Evolutionary conservation across 1,140 invertebrate genomes (phyloP).

Genomic region (Macrocentrus cingulum): DNA sequence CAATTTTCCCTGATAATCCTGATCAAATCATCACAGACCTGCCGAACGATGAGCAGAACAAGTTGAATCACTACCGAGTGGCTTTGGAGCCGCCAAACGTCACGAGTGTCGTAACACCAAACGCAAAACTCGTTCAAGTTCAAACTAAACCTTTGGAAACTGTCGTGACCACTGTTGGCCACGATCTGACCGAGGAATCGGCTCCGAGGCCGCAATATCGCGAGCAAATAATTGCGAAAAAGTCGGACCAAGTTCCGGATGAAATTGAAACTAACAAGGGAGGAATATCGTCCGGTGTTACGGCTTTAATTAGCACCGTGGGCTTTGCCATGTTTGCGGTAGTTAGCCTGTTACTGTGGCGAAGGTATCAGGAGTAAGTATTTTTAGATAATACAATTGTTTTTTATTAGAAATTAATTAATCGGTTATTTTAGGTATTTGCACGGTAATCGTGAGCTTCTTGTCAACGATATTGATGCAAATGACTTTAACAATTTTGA

Average conservation of each 20-base stretch:
- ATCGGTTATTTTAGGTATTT: conserved; percentile 39
- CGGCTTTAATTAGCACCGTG: conserved; percentile 40
- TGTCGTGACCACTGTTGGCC: neutral
- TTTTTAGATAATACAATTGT: neutral
- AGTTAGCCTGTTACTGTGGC: conserved; percentile 47
- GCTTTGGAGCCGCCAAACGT: neutral
- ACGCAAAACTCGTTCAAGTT: neutral
- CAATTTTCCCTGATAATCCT: conserved; percentile 11
- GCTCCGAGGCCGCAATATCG: neutral
- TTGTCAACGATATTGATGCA: conserved; percentile 55
- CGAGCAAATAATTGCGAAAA: conserved; percentile 15
- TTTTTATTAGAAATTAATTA: too few relatives aligned
- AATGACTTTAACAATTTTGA: conserved; percentile 55
- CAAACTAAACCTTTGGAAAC: neutral
- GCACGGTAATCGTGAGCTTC: conserved; percentile 52
- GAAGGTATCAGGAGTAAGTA: conserved; percentile 53
- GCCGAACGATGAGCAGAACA: neutral
- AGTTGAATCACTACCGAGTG: neutral
- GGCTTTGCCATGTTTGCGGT: conserved; percentile 43
- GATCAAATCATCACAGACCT: conserved; percentile 8
- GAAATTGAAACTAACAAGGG: conserved; percentile 12
- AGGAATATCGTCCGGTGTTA: conserved; percentile 37
- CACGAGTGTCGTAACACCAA: neutral
- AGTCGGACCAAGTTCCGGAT: neutral
- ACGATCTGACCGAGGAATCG: neutral